A percentile compares a stretch with the other conserved stretches of the same genome.
Conservation (phyloP, 2,113 vertebrate species). For the Electrona antarctica region DNA sequence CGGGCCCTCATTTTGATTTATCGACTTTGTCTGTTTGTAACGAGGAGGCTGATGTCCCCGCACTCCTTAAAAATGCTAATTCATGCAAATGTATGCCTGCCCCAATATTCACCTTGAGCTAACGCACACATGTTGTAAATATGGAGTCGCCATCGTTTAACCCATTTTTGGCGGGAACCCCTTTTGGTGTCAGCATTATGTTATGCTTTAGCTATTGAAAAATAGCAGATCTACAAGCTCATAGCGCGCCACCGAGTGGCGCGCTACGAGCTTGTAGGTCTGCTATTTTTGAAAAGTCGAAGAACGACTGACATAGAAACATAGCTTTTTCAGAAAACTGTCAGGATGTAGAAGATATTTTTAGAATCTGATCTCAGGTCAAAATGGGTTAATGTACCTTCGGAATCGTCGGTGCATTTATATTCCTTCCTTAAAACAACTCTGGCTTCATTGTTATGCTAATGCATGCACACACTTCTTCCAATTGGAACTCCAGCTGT, state of each 20-base stretch:
- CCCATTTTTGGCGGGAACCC: too few relatives aligned
- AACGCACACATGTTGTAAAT: conserved; percentile 77
- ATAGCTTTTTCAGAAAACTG: too few relatives aligned
- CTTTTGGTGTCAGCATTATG: too few relatives aligned
- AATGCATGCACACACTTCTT: conserved; percentile 66
- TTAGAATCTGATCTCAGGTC: too few relatives aligned
- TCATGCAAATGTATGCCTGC: conserved; percentile 79
- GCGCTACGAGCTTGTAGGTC: too few relatives aligned
- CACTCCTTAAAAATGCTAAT: conserved; percentile 77
- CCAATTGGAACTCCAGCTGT: conserved; percentile 60
- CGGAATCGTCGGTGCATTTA: conserved; percentile 62
- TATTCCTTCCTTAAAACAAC: conserved; percentile 58
- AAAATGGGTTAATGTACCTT: conserved; percentile 63
- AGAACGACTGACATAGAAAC: too few relatives aligned
- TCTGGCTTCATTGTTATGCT: conserved; percentile 64
- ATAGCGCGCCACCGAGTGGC: too few relatives aligned
- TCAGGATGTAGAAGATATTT: too few relatives aligned
- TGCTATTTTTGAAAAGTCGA: too few relatives aligned
- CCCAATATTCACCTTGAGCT: conserved; percentile 77
- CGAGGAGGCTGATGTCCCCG: conserved; percentile 60
- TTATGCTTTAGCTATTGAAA: too few relatives aligned
- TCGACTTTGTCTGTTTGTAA: conserved; percentile 73
- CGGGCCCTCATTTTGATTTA: conserved; percentile 77
- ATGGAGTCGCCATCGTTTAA: conserved; percentile 77
- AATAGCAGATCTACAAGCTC: too few relatives aligned